Percentiles rank a stretch among this genome's conserved stretches.
These are phyloP conservation scores for Episyrphus balteatus DNA, from an alignment of 1,140 invertebrate genomes.

Conservation along the genomic window DNA sequence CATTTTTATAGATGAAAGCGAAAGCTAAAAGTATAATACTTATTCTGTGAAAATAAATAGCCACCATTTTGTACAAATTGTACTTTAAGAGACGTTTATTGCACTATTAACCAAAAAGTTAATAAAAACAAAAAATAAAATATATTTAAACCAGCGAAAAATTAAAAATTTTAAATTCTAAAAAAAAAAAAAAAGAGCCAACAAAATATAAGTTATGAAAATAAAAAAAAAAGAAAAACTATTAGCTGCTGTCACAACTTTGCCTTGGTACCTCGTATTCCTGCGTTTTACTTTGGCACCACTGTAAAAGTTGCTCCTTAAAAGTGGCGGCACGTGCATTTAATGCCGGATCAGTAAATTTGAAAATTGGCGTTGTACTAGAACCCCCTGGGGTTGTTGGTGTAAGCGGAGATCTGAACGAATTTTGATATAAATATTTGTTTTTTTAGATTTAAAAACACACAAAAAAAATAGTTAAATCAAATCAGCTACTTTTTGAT, in stretches of 20 bases:
- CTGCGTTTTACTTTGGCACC: constrained; percentile 91
- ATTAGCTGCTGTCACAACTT: too few relatives aligned
- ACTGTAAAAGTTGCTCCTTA: constrained; percentile 89
- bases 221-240: too few relatives aligned
- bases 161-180: too few relatives aligned
- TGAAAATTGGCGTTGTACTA: constrained; percentile 54
- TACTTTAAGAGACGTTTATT: too few relatives aligned
- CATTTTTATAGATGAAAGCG: too few relatives aligned
- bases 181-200: too few relatives aligned
- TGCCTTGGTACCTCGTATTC: constrained; percentile 73
- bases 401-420: constrained; percentile 50
- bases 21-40: too few relatives aligned
- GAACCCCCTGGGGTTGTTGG: constrained; percentile 44
- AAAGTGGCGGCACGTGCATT: constrained; percentile 80
- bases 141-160: too few relatives aligned
- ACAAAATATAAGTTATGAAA: too few relatives aligned
- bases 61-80: neutral
- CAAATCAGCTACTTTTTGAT: constrained; percentile 6
- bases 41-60: constrained; percentile 15
- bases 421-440: constrained; percentile 6
- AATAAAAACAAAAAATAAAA: too few relatives aligned
- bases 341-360: constrained; percentile 76
- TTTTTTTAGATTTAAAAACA: constrained; percentile 27
- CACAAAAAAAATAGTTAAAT: constrained; percentile 16
- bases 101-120: too few relatives aligned